Evolutionary conservation across 2,888 invertebrate species (phyloP), one percentile per base, ranked within the genome.

Genomic region (Sacculina carcini): DNA sequence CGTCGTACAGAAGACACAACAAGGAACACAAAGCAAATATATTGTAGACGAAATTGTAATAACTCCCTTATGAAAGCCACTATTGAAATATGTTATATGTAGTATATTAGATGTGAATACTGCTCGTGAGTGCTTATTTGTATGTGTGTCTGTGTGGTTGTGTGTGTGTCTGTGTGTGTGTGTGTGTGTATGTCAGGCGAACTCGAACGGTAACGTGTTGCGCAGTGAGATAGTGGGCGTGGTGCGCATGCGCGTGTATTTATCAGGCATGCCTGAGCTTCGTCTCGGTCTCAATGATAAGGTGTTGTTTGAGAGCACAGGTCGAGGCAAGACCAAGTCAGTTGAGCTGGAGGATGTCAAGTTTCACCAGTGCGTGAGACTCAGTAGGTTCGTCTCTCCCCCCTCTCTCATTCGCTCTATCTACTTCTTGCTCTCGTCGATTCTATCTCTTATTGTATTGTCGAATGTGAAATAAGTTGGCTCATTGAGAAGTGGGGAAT

Each of bases 311-410:
- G 94, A 98, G 66, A 89, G 87, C 59, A 94, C 92, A 1, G 96
- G 96, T 3, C 73, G 92, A 57, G 92, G 90, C 0, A 94, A 94
- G 67, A 92, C 89, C 19, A 96, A 96, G 65, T 90, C 92, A 21
- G 96, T 96, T 0, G 96, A 96, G 65, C 65, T 98, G 55, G 96
- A 96, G 67, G 96, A 96, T 69, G 92, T 94, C 0, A 98, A 98
- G 64, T 96, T 96, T 63, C 96, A 98, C 65, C 96, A 96, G 64
- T 98, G 96, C 65, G 96, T 98, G 1, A 73, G 96, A 57, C 67
- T 98, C 56, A 94, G 94, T 0, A 73, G 96, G 55, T 62, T 51
- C 14, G 4, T 5, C 19, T 36, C 1, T 24, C n/a, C n/a, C n/a
- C n/a, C n/a, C 1, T n/a, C 14, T 14, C 12, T 26, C 39, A 54